phyloP scores from a whole-genome alignment of 2,113 vertebrate species.

The Sorex fumeus region DNA sequence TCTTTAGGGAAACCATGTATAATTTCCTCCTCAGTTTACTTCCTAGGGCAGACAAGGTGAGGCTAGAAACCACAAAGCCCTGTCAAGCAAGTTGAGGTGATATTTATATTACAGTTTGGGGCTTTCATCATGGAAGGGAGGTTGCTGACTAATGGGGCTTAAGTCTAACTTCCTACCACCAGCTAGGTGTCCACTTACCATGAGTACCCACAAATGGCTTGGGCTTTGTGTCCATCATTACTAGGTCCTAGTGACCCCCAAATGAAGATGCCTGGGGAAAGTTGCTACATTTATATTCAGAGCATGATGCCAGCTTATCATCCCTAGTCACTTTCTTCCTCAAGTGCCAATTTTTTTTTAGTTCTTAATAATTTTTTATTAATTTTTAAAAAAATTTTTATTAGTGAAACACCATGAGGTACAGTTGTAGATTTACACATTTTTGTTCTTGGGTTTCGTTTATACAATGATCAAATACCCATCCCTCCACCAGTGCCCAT shows the following conservation, averaged over 20 bases:
- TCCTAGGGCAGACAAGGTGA: not conserved
- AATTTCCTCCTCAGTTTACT: slow-evolving; percentile 57
- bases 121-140: slow-evolving; percentile 32
- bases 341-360: not conserved
- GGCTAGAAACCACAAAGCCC: slow-evolving; percentile 42
- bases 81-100: slow-evolving; percentile 10
- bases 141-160: not conserved
- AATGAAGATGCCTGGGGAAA: not conserved
- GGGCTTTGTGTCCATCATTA: not conserved
- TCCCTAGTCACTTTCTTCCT: not conserved
- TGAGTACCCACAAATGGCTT: not conserved
- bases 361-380: not conserved
- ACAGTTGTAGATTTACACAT: too few relatives aligned
- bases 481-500: too few relatives aligned
- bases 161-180: slow-evolving; percentile 39
- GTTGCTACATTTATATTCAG: not conserved
- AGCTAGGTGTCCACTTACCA: not conserved
- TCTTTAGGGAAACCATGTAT: not conserved
- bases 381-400: too few relatives aligned
- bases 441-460: too few relatives aligned
- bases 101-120: not conserved
- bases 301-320: too few relatives aligned
- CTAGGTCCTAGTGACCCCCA: not conserved
- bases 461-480: too few relatives aligned
- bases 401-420: too few relatives aligned